Evolutionary conservation across 2,113 vertebrate genomes (phyloP), one percentile per base, ranked within the genome.

Genomic region (Electrona antarctica): DNA sequence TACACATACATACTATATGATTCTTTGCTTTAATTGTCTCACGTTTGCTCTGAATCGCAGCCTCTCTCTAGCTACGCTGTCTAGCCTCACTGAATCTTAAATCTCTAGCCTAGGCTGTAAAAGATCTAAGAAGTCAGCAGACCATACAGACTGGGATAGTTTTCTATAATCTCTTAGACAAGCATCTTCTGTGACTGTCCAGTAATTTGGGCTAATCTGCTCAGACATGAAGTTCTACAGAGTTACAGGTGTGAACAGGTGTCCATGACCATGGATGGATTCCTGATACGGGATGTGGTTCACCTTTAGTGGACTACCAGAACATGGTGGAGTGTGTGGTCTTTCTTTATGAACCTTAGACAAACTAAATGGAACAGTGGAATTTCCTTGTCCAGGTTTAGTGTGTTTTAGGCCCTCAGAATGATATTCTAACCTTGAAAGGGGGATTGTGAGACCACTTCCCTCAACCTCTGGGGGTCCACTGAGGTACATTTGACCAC

Each of bases 171-270:
- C 7, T 64, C 10, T 66, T 48, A 63, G 66, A 46, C 52, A 45
- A 21, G 21, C 50, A 21, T 14, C 45, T 64, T 46, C 11, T 70
- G 45, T 62, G 57, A 72, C 7, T 51, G 55, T 29, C 56, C 21
- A n/a, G 12, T 7, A 8, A 45, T 52, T 21, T 45, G 3, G 46
- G 51, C 46, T 69, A 7, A 52, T 69, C 8, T n/a, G 48, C 15
- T 12, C 57, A 48, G 54, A 72, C 64, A 58, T 6, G 1, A 65
- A 77, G 33, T 41, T 41, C 64, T 29, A 52, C 2, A 59, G 59
- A 70, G 64, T 68, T 12, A 58, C 76, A 83, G 81, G 78, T 88
- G 77, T 80, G 68, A 85, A 80, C 73, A 72, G 76, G 67, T 56
- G 64, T 33, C 65, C 41, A 62, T 50, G 69, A 76, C 65, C 75